Conservation (phyloP, 2,797 vertebrate genomes). For the Peromyscus nudipes region DNA sequence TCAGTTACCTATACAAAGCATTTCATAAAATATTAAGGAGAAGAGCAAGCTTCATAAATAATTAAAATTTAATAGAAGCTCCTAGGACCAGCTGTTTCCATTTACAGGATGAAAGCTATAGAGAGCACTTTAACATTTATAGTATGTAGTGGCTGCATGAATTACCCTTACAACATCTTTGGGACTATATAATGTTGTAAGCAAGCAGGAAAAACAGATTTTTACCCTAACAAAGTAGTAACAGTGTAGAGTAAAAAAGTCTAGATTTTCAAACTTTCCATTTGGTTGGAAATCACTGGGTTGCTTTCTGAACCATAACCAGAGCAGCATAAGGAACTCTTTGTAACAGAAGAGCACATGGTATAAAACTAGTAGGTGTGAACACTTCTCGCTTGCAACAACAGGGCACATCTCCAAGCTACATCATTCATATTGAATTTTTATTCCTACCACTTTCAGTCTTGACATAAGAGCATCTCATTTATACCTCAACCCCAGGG, state of each 20-base stretch:
- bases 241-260: slow-evolving; percentile 3
- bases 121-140: not conserved
- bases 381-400: slow-evolving; percentile 54
- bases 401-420: slow-evolving; percentile 44
- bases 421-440: slow-evolving; percentile 64
- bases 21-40: slow-evolving; percentile 69
- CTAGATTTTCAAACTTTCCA: slow-evolving; percentile 21
- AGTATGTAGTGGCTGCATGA: slow-evolving; percentile 18
- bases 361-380: not conserved
- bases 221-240: not conserved
- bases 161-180: slow-evolving; percentile 45
- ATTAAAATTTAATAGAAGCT: slow-evolving; percentile 77
- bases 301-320: slow-evolving; percentile 50
- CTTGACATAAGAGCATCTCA: slow-evolving; percentile 64
- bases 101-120: slow-evolving; percentile 40
- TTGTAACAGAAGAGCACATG: slow-evolving; percentile 61
- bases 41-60: slow-evolving; percentile 78
- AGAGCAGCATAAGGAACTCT: slow-evolving; percentile 14
- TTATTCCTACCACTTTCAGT: slow-evolving; percentile 66
- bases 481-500: slow-evolving; percentile 44
- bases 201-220: not conserved
- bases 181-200: slow-evolving; percentile 30
- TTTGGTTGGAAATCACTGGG: slow-evolving; percentile 1
- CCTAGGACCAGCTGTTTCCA: slow-evolving; percentile 42
- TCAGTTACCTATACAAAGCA: slow-evolving; percentile 69